Base-by-base conservation (phyloP, 2,888 invertebrate genomes). In the Iselma pallidipennis region DNA sequence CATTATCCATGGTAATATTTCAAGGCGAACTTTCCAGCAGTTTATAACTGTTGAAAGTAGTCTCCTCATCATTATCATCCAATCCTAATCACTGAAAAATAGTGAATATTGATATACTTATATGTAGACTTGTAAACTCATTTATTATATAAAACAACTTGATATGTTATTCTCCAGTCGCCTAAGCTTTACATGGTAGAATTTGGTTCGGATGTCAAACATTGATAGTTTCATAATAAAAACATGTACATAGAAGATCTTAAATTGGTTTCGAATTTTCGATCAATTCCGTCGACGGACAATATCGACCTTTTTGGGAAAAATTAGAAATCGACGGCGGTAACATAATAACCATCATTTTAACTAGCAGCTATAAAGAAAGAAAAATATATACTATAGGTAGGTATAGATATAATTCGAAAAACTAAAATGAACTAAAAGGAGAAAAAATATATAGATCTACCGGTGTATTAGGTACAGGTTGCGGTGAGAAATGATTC, bases 401-500 rank as follows among this genome's bases (percentile, higher is more conserved):
- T 10, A 16, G 54, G 14, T 51, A 25, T n/a, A n/a, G n/a, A n/a
- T n/a, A 55, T 45, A 28, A 45, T 55, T 48, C 14, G 28, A 48
- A 26, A 29, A 28, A 7, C n/a, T 37, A 45, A 55, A 48, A 45
- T 23, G 7, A 16, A 48, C 19, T 45, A 16, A 42, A 33, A 42
- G n/a, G n/a, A 26, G 25, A 26, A 42, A 21, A 21, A 14, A 31
- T 28, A 16, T 33, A 21, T 12, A 59, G 55, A 59, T 28, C 50
- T 25, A 56, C 21, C n/a, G 42, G 42, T n/a, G n/a, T n/a, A n/a
- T n/a, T n/a, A n/a, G n/a, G n/a, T 55, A 26, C 59, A 53, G 33
- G 37, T 37, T 37, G 37, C 6, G 37, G 29, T 29, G 57, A 60
- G 52, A 60, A 60, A 63, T 63, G 63, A 60, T 63, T 59, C 49